These are phyloP conservation scores for Ooceraea biroi DNA, from an alignment of 1,140 invertebrate species.

Conservation along the genomic window DNA sequence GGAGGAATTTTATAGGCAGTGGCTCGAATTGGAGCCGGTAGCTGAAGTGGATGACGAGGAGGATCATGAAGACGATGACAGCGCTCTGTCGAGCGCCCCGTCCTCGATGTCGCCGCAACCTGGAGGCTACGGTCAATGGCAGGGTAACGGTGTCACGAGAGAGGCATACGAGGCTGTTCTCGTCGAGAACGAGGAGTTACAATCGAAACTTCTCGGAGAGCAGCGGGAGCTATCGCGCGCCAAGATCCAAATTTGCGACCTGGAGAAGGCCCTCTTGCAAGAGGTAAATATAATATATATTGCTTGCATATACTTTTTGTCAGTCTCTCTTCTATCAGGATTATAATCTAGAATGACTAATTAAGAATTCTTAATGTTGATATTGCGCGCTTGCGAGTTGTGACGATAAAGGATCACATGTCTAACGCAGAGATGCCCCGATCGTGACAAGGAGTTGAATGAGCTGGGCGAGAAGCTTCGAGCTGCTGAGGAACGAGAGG, in stretches of 20 bases:
- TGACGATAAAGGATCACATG: not conserved
- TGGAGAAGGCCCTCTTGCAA: slow-evolving; percentile 83
- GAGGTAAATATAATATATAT: slow-evolving; percentile 74
- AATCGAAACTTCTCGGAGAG: slow-evolving; percentile 79
- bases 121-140: slow-evolving; percentile 77
- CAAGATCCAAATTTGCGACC: slow-evolving; percentile 79
- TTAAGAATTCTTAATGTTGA: not conserved
- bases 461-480: slow-evolving; percentile 79
- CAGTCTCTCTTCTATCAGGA: not conserved
- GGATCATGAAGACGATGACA: slow-evolving; percentile 82
- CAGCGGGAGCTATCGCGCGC: slow-evolving; percentile 80
- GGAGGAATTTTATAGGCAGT: slow-evolving; percentile 82
- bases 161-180: slow-evolving; percentile 81
- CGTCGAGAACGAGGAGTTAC: slow-evolving; percentile 80
- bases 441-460: slow-evolving; percentile 75
- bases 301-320: not conserved
- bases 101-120: slow-evolving; percentile 82
- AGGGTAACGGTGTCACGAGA: slow-evolving; percentile 76
- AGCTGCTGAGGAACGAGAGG: slow-evolving; percentile 83
- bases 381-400: not conserved
- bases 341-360: not conserved
- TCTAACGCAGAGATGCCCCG: slow-evolving; percentile 65
- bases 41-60: slow-evolving; percentile 83
- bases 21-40: slow-evolving; percentile 82
- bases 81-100: slow-evolving; percentile 80